phyloP scores from a whole-genome alignment of 2,888 invertebrate genomes.

The Lasioglossum malachurum region DNA sequence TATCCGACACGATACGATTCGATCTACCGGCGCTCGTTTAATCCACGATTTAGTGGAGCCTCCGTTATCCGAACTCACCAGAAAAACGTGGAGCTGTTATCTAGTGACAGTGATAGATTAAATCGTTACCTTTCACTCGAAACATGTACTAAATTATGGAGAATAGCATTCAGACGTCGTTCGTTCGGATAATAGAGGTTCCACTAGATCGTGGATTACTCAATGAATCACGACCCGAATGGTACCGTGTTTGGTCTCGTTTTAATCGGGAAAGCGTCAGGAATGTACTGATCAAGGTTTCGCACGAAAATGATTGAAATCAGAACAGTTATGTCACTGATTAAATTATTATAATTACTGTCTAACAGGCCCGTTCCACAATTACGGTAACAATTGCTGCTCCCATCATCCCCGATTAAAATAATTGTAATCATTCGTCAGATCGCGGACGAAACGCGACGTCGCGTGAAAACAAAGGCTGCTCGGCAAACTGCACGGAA shows the following conservation, averaged over 20 bases:
- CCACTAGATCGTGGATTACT: not conserved
- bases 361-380: too few species aligned
- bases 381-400: too few species aligned
- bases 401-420: not conserved
- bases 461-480: not conserved
- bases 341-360: not conserved
- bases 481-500: not conserved
- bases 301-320: not conserved
- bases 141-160: not conserved
- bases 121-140: not conserved
- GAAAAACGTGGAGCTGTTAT: too few species aligned
- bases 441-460: not conserved
- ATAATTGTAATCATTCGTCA: not conserved
- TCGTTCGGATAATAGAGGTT: not conserved
- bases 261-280: not conserved
- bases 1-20: not conserved
- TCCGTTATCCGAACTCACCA: too few species aligned
- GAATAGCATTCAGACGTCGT: not conserved
- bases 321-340: not conserved
- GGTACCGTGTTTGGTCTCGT: not conserved
- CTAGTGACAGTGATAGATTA: not conserved
- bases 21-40: too few species aligned
- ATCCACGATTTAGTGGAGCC: too few species aligned
- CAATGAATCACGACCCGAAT: not conserved
- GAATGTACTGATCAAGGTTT: not conserved